These are phyloP conservation scores for Scaeva pyrastri DNA, from an alignment of 2,888 invertebrate genomes.

Conservation along the genomic window DNA sequence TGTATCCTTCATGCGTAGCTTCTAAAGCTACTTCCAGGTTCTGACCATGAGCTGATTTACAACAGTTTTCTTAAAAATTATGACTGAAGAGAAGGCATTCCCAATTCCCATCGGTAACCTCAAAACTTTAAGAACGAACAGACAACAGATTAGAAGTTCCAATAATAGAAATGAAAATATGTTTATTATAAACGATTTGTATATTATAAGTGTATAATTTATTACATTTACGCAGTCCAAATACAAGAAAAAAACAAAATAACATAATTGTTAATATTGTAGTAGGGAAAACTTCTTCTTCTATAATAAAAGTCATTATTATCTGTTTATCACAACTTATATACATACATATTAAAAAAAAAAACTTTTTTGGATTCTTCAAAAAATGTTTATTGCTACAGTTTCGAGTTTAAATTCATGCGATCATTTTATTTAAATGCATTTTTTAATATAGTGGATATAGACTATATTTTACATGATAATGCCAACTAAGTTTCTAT, in stretches of 20 bases:
- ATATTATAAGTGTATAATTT: conserved; percentile 36
- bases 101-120: too few relatives aligned
- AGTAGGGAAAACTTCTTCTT: conserved; percentile 4
- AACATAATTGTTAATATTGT: conserved; percentile 8
- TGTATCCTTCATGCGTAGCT: too few relatives aligned
- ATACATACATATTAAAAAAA: neutral
- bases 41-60: too few relatives aligned
- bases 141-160: neutral
- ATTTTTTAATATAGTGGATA: conserved; percentile 12
- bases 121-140: too few relatives aligned
- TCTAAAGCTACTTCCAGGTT: too few relatives aligned
- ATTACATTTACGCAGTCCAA: conserved; percentile 58
- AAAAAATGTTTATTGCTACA: conserved; percentile 4
- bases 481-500: neutral
- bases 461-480: too few relatives aligned
- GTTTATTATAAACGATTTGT: conserved; percentile 24
- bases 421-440: conserved; percentile 13
- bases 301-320: neutral
- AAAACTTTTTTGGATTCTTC: neutral
- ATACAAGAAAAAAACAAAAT: conserved; percentile 27
- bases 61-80: too few relatives aligned
- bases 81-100: too few relatives aligned
- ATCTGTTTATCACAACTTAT: conserved; percentile 27
- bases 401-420: neutral
- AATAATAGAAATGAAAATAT: too few relatives aligned